A percentile compares a stretch with the other conserved stretches of the same genome.
phyloP scores from a whole-genome alignment of 2,888 invertebrate genomes.

The Polymixis lichenea region DNA sequence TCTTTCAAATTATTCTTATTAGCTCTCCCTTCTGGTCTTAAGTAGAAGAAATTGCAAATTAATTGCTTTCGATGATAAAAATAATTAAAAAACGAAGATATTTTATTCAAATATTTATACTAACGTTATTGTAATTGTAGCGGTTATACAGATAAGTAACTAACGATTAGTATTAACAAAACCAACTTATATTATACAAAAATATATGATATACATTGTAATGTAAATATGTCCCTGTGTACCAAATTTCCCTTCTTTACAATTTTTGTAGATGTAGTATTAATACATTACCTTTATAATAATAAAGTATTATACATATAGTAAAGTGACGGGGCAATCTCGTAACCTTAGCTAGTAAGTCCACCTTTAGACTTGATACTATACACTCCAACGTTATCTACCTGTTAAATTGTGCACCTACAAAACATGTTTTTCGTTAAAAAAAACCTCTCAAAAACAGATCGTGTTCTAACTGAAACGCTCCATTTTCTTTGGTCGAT shows the following conservation, averaged over 20 bases:
- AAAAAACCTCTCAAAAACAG: slow-evolving; percentile 6
- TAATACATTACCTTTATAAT: slow-evolving; percentile 59
- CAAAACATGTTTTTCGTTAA: slow-evolving; percentile 13
- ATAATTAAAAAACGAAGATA: slow-evolving; percentile 81
- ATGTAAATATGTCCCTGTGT: slow-evolving; percentile 88
- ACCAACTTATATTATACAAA: slow-evolving; percentile 87
- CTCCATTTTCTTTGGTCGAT: slow-evolving; percentile 34
- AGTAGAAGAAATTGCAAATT: slow-evolving; percentile 77
- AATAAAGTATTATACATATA: slow-evolving; percentile 56
- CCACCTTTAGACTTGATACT: slow-evolving; percentile 56
- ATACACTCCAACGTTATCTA: slow-evolving; percentile 76
- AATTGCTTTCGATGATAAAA: slow-evolving; percentile 79
- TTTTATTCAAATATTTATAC: slow-evolving; percentile 90
- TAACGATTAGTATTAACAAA: slow-evolving; percentile 79
- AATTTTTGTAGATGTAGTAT: slow-evolving; percentile 87
- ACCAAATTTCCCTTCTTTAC: slow-evolving; percentile 90
- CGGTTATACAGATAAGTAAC: slow-evolving; percentile 76
- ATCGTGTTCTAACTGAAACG: slow-evolving; percentile 32
- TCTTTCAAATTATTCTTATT: slow-evolving; percentile 72
- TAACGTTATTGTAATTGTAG: slow-evolving; percentile 87
- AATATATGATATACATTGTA: slow-evolving; percentile 84
- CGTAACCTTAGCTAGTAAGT: slow-evolving; percentile 42
- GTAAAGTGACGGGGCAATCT: slow-evolving; percentile 36
- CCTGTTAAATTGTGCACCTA: slow-evolving; percentile 88
- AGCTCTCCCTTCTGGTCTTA: slow-evolving; percentile 77